Conservation (phyloP, 2,888 invertebrate species). For the Osedax fenrisi region DNA sequence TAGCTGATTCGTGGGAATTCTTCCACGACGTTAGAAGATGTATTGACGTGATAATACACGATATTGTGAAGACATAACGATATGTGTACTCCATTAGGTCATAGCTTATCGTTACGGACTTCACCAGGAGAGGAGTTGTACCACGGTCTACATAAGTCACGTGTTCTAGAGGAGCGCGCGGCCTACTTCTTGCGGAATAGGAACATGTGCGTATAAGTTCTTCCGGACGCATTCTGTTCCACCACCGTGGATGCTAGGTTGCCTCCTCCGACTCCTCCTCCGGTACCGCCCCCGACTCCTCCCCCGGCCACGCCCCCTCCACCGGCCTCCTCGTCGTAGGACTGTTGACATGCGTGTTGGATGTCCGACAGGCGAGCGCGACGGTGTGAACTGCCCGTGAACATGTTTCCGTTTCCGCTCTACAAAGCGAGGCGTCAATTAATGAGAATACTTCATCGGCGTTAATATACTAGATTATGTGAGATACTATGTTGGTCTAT, state of each 20-base stretch:
- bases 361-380: background rate
- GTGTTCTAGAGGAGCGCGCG: too few relatives aligned
- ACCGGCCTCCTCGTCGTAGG: background rate
- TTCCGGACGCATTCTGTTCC: background rate
- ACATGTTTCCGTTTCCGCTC: background rate
- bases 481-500: too few relatives aligned
- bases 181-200: conserved; percentile 2
- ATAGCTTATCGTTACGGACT: too few relatives aligned
- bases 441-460: too few relatives aligned
- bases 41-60: too few relatives aligned
- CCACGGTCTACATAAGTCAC: too few relatives aligned
- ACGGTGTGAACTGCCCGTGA: background rate
- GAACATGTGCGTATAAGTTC: conserved; percentile 15
- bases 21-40: too few relatives aligned
- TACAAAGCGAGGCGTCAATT: background rate
- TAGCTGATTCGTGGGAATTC: too few relatives aligned
- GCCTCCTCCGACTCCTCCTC: background rate
- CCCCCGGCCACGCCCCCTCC: background rate
- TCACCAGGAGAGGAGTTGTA: too few relatives aligned
- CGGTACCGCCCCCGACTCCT: background rate
- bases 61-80: too few relatives aligned
- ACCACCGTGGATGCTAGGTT: background rate
- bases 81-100: too few relatives aligned
- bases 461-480: too few relatives aligned
- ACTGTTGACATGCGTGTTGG: background rate